A percentile compares a stretch with the other conserved stretches of the same genome.
phyloP scores from a whole-genome alignment of 2,797 vertebrate genomes.

The Rhinatrema bivittatum region DNA sequence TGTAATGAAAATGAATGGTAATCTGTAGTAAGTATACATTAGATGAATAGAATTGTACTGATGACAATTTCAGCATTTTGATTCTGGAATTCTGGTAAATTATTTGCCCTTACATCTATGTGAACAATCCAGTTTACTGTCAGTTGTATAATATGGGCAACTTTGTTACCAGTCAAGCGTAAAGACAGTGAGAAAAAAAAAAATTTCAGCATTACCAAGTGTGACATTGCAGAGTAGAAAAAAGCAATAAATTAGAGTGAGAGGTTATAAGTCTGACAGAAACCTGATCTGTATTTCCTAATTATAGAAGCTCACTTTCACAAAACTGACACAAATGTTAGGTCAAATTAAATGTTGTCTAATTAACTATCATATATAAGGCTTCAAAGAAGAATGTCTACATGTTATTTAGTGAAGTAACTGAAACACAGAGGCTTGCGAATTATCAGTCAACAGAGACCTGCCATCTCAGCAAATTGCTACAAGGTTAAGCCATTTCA shows the following conservation, averaged over 20 bases:
- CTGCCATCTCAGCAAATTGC: slow-evolving; percentile 53
- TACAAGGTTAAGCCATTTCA: slow-evolving; percentile 47
- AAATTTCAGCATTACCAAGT: slow-evolving; percentile 19
- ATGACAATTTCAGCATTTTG: slow-evolving; percentile 6
- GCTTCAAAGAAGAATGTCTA: slow-evolving; percentile 33
- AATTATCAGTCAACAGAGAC: slow-evolving; percentile 39
- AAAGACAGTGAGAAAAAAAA: slow-evolving; percentile 33
- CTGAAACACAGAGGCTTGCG: slow-evolving; percentile 1
- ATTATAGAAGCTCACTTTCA: slow-evolving; percentile 59
- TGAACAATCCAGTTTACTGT: slow-evolving; percentile 53
- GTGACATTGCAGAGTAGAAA: slow-evolving; percentile 40
- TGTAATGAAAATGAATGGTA: background rate
- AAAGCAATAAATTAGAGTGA: slow-evolving; percentile 49
- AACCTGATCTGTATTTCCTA: slow-evolving; percentile 56
- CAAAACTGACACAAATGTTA: slow-evolving; percentile 54
- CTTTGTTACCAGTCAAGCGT: slow-evolving; percentile 47
- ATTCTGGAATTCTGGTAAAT: slow-evolving; percentile 52
- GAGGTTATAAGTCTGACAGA: slow-evolving; percentile 54
- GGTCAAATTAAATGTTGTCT: slow-evolving; percentile 63
- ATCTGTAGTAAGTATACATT: background rate
- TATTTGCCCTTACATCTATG: slow-evolving; percentile 45
- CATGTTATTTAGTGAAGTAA: slow-evolving; percentile 33
- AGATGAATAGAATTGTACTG: background rate
- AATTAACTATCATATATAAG: slow-evolving; percentile 57
- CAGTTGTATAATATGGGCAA: slow-evolving; percentile 35